These are phyloP conservation scores for Zalophus californianus DNA, from an alignment of 2,797 vertebrate species.

Conservation along the genomic window DNA sequence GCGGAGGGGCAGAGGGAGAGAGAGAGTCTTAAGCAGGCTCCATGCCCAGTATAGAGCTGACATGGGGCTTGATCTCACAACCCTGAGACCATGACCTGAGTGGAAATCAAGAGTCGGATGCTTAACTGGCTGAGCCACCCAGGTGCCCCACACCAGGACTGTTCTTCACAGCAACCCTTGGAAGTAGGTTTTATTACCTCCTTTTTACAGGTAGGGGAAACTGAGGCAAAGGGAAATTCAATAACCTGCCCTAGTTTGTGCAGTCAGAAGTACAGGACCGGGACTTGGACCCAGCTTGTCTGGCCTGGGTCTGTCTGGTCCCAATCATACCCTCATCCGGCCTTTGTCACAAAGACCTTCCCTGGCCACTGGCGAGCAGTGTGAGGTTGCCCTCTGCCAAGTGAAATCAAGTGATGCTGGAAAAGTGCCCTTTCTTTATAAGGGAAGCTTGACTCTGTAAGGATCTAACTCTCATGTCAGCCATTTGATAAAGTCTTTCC, in stretches of 20 bases:
- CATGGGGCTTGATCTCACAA: too few relatives aligned
- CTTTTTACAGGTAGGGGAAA: constrained; percentile 5
- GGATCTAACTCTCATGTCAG: background rate
- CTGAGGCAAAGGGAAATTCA: background rate
- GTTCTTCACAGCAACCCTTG: background rate
- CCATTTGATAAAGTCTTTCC: background rate
- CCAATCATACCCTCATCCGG: background rate
- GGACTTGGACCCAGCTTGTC: background rate
- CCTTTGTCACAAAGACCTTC: background rate
- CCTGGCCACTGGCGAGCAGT: background rate
- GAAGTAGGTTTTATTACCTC: background rate
- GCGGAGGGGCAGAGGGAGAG: too few relatives aligned
- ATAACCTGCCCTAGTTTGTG: background rate
- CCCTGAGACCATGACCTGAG: too few relatives aligned
- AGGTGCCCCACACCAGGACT: background rate
- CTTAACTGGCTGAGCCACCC: too few relatives aligned
- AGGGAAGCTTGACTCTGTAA: background rate
- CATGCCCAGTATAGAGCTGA: too few relatives aligned
- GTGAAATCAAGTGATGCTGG: background rate
- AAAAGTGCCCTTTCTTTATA: background rate
- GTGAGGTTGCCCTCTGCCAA: background rate
- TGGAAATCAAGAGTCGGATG: too few relatives aligned
- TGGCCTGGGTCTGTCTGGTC: background rate
- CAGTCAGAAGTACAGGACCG: background rate
- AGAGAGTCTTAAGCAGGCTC: too few relatives aligned